Base-by-base conservation (phyloP, 1,140 invertebrate species). In the Stegodyphus mimosarum region DNA sequence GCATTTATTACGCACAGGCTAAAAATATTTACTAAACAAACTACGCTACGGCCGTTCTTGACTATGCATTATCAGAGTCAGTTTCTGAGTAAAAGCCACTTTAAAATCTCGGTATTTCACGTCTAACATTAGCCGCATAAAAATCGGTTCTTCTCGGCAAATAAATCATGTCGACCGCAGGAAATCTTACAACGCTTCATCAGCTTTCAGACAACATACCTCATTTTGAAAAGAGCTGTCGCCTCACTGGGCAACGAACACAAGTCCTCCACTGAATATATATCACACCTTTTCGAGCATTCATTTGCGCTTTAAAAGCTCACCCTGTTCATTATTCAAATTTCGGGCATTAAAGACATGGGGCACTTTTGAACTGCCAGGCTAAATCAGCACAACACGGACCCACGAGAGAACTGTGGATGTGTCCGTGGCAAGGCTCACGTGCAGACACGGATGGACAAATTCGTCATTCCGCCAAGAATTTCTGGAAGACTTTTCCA, bases 281-380 rank as follows among this genome's bases (percentile, higher is more conserved):
- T 9, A 18, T 17, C 51, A 48, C 33, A 76, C 66, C 74, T 60
- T 64, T 76, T 76, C 33, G 33, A 33, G 33, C 33, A 33, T 33
- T 33, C 33, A 33, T 33, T 33, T 33, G 60, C 74, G 51, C 76
- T 63, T 69, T 78, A 78, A 78, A 33, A 78, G 66, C 76, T 18
- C 49, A 55, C n/a, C 50, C 69, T 67, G 53, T 78, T 78, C 76
- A 78, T 78, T 78, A 78, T 78, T 78, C 76, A 78, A 78, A 78
- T 78, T 69, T 49, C 33, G 51, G 53, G 53, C 76, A 78, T 78
- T 33, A 33, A 69, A 78, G 63, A 9, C 53, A 15, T 48, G 51
- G 77, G 50, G 50, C 55, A 80, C 78, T 81, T 81, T 81, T 81
- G 70, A 71, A 71, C 78, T 60, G 52, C 48, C 7, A 78, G 17